Evolutionary conservation across 2,888 invertebrate genomes (phyloP).

Genomic region (Polyommatus icarus): DNA sequence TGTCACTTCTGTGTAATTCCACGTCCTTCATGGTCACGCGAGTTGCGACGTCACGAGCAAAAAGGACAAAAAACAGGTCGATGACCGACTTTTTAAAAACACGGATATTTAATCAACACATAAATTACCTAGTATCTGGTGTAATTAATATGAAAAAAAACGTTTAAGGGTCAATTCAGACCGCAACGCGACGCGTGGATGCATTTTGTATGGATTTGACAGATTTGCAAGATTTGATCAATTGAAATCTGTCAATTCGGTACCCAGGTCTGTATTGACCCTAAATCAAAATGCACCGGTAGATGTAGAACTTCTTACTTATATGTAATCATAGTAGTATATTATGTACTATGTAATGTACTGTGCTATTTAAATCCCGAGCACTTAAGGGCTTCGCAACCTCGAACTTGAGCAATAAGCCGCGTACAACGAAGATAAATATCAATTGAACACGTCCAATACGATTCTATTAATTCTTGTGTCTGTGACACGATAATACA

Average conservation of each 20-base stretch:
- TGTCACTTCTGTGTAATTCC: not conserved
- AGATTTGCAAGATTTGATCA: too few species aligned
- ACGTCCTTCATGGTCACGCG: not conserved
- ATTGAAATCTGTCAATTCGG: too few species aligned
- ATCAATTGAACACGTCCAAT: conserved; percentile 23
- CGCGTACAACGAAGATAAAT: conserved; percentile 21
- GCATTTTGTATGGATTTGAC: too few species aligned
- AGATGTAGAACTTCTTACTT: too few species aligned
- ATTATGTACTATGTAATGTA: not conserved
- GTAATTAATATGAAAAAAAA: not conserved
- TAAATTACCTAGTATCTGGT: not conserved
- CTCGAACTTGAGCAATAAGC: not conserved
- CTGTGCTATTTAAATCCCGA: not conserved
- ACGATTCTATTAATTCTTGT: not conserved
- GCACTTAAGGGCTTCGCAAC: not conserved
- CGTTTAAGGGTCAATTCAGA: not conserved
- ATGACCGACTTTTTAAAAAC: not conserved
- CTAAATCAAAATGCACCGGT: too few species aligned
- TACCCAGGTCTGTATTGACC: too few species aligned
- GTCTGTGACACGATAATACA: conserved; percentile 3
- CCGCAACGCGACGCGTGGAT: too few species aligned
- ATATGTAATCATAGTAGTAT: too few species aligned
- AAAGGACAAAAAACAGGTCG: not conserved
- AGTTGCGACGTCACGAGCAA: not conserved
- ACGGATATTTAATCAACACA: not conserved